A percentile compares a stretch with the other conserved stretches of the same genome.
Evolutionary conservation across 2,797 vertebrate genomes (phyloP).

Genomic region (Cichlasoma orientale): DNA sequence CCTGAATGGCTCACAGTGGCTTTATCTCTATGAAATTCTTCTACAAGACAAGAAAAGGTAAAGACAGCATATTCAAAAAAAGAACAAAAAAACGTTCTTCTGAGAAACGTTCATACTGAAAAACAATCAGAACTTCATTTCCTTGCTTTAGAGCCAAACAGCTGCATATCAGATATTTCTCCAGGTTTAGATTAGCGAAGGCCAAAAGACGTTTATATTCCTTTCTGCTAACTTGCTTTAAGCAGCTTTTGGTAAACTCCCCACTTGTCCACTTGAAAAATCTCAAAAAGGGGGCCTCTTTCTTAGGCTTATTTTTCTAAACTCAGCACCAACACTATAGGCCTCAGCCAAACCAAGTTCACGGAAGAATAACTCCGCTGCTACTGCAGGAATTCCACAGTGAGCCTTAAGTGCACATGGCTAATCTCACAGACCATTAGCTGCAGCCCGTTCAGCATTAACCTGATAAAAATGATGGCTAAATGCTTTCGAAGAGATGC

Average conservation of each 20-base stretch:
- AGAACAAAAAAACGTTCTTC: not conserved
- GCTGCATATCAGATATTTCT: constrained; percentile 13
- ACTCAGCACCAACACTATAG: not conserved
- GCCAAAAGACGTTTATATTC: not conserved
- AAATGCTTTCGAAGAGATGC: constrained; percentile 44
- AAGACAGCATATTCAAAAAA: not conserved
- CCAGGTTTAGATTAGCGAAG: not conserved
- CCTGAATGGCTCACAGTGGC: not conserved
- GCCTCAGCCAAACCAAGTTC: not conserved
- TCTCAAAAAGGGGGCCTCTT: not conserved
- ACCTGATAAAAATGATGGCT: constrained; percentile 51
- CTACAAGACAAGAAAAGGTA: not conserved
- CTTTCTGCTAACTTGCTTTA: constrained; percentile 1
- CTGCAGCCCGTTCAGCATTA: constrained; percentile 41
- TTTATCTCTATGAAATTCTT: not conserved
- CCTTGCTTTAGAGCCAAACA: constrained; percentile 15
- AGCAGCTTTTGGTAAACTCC: not conserved
- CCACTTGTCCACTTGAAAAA: not conserved
- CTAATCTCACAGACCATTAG: constrained; percentile 55
- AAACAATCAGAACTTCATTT: constrained; percentile 12
- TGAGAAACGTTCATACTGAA: constrained; percentile 17
- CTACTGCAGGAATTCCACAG: constrained; percentile 42
- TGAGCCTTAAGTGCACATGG: not conserved
- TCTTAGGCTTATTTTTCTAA: not conserved
- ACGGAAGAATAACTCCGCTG: constrained; percentile 22